Conservation (phyloP, 2,113 vertebrate genomes). For the Phalacrocorax carbo region DNA sequence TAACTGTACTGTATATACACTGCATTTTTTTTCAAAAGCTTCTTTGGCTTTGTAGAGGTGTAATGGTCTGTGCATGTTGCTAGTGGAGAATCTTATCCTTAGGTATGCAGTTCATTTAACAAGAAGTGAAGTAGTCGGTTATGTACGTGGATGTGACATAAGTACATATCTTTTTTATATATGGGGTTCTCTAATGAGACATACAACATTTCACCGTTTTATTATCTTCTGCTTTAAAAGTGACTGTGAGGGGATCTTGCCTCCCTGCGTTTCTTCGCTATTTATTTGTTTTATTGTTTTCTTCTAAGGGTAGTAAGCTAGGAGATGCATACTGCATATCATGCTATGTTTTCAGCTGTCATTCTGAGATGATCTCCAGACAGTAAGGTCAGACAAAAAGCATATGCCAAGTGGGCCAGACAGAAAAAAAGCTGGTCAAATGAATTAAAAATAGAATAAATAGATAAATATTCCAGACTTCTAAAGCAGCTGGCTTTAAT, state of each 20-base stretch:
- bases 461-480: conserved; percentile 23
- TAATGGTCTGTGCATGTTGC: neutral
- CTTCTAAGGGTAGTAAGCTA: neutral
- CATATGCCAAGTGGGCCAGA: neutral
- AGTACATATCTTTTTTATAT: neutral
- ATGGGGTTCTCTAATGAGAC: neutral
- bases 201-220: neutral
- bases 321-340: neutral
- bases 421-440: conserved; percentile 1
- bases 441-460: conserved; percentile 28
- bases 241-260: neutral
- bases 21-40: neutral
- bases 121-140: neutral
- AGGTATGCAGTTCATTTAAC: conserved; percentile 13
- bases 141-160: neutral
- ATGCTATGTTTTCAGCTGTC: conserved; percentile 9
- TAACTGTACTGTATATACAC: neutral
- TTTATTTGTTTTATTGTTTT: neutral
- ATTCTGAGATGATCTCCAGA: conserved; percentile 30
- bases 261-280: neutral
- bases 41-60: neutral
- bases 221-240: neutral
- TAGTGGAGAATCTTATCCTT: neutral
- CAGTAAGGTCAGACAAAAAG: conserved; percentile 27
- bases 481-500: neutral